A percentile compares a stretch with the other conserved stretches of the same genome.
These are phyloP conservation scores for Megalurothrips usitatus DNA, from an alignment of 2,888 invertebrate genomes.

Conservation along the genomic window DNA sequence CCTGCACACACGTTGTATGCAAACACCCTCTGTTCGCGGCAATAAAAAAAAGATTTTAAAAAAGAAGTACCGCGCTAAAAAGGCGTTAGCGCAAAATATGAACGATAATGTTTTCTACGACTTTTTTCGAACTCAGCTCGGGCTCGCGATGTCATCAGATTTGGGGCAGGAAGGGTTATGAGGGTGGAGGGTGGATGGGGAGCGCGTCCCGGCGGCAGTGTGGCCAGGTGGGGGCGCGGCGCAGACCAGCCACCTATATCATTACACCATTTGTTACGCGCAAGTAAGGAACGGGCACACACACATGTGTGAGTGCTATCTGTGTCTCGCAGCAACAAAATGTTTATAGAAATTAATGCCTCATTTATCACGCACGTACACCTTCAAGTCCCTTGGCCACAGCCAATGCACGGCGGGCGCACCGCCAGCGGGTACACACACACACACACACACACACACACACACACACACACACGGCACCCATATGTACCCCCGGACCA, in stretches of 20 bases:
- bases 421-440: no score
- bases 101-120: no score
- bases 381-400: neutral
- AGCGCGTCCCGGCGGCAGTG: no score
- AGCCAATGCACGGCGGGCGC: neutral
- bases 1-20: neutral
- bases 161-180: no score
- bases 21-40: no score
- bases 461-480: neutral
- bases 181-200: no score
- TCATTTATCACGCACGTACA: neutral
- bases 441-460: no score
- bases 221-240: neutral
- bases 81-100: no score
- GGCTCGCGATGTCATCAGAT: no score
- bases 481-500: neutral
- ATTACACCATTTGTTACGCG: conserved; percentile 20
- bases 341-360: conserved; percentile 25
- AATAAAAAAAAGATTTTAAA: no score
- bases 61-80: no score
- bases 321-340: neutral
- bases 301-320: neutral
- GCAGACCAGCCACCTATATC: neutral
- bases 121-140: no score
- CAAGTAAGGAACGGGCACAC: neutral